These are phyloP conservation scores for Sebastes itinus DNA, from an alignment of 2,797 vertebrate species.

Conservation along the genomic window DNA sequence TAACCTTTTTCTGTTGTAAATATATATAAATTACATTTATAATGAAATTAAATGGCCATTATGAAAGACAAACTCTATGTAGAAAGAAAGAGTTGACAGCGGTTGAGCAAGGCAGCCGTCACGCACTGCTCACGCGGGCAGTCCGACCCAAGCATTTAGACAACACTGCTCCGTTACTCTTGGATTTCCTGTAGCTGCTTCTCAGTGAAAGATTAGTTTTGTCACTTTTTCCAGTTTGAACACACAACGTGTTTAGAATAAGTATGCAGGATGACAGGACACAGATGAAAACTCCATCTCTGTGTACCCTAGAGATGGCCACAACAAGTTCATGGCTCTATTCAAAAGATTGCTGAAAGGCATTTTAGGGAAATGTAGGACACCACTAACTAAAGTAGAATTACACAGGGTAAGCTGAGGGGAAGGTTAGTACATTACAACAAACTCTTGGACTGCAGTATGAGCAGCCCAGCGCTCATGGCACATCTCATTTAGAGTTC, in stretches of 20 bases:
- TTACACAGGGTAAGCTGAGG: slow-evolving; percentile 3
- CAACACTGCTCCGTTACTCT: not conserved
- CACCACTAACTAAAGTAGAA: not conserved
- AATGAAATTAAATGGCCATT: too few species aligned
- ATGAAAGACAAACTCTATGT: too few species aligned
- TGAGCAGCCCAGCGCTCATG: not conserved
- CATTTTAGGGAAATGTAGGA: slow-evolving; percentile 29
- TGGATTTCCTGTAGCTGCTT: not conserved
- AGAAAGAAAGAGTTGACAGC: too few species aligned
- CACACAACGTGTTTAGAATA: not conserved
- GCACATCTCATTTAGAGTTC: slow-evolving; percentile 47
- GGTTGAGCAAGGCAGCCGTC: too few species aligned
- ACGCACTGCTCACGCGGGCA: too few species aligned
- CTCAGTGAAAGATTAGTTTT: not conserved
- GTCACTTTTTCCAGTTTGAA: not conserved
- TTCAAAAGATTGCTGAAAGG: slow-evolving; percentile 15
- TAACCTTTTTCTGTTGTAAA: too few species aligned
- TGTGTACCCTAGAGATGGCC: not conserved
- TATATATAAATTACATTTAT: too few species aligned
- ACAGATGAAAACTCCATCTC: not conserved
- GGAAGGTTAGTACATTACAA: slow-evolving; percentile 26
- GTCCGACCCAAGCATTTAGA: not conserved
- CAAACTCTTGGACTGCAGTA: not conserved
- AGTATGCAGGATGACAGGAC: not conserved
- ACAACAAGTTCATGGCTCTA: not conserved